phyloP scores from a whole-genome alignment of 2,888 invertebrate species.

The Fragum whitleyi region DNA sequence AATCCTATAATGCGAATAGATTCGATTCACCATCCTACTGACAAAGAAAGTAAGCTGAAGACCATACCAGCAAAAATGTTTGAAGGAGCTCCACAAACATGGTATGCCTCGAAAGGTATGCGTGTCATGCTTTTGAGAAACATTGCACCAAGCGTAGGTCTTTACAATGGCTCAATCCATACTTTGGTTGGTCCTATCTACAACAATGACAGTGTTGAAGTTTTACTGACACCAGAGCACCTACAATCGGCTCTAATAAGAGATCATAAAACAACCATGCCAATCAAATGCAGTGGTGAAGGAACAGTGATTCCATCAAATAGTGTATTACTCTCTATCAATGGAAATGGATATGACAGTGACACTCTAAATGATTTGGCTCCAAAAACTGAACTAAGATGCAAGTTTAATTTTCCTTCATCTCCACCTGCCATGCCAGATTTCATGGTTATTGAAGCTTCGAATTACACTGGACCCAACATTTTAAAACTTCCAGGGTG shows the following conservation, averaged over 20 bases:
- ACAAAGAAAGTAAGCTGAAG: neutral
- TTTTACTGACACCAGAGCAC: neutral
- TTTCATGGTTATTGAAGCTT: no score
- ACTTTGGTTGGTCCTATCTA: neutral
- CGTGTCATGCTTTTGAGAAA: neutral
- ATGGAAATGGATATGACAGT: neutral
- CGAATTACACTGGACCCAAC: no score
- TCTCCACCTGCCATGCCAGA: no score
- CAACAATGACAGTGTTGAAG: neutral
- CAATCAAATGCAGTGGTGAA: neutral
- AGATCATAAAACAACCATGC: neutral
- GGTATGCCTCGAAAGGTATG: neutral
- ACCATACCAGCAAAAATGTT: neutral
- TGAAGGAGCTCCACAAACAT: neutral
- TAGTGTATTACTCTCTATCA: neutral
- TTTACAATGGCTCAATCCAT: neutral
- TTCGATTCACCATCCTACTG: neutral
- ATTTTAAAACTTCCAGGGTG: no score
- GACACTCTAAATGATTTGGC: neutral
- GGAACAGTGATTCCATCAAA: neutral
- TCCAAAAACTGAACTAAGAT: no score
- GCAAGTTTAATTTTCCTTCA: no score
- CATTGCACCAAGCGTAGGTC: neutral
- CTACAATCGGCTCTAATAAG: neutral
- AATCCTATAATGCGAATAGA: neutral